A percentile compares a stretch with the other conserved stretches of the same genome.
These are phyloP conservation scores for Guaruba guarouba DNA, from an alignment of 2,113 vertebrate genomes.

Conservation along the genomic window DNA sequence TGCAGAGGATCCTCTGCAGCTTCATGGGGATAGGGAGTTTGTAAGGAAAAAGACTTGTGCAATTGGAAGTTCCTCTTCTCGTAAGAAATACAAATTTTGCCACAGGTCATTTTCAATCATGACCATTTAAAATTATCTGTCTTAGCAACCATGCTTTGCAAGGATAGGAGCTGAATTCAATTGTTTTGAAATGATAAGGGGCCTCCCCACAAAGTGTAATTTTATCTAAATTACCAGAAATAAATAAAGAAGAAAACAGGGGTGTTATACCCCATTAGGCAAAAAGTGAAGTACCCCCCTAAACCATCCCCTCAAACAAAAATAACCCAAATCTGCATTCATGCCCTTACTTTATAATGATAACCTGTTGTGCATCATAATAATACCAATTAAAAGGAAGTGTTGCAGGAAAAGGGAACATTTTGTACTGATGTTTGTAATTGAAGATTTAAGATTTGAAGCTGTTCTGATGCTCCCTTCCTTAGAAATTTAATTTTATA, in stretches of 20 bases:
- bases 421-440: not conserved
- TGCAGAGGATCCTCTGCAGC: not conserved
- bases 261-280: not conserved
- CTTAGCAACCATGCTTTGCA: conserved; percentile 55
- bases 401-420: not conserved
- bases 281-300: not conserved
- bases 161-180: conserved; percentile 13
- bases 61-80: not conserved
- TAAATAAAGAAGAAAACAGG: not conserved
- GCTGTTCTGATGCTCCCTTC: not conserved
- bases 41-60: not conserved
- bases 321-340: not conserved
- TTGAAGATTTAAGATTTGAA: not conserved
- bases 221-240: not conserved
- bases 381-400: not conserved
- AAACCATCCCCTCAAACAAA: not conserved
- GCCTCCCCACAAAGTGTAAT: not conserved
- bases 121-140: conserved; percentile 28
- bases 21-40: not conserved
- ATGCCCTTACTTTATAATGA: not conserved
- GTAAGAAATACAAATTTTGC: conserved; percentile 6
- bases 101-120: conserved; percentile 6
- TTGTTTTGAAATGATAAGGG: not conserved
- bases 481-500: conserved; percentile 15
- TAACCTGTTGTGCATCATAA: not conserved